These are phyloP conservation scores for Pelodytes ibericus DNA, from an alignment of 2,797 vertebrate genomes.

Conservation along the genomic window DNA sequence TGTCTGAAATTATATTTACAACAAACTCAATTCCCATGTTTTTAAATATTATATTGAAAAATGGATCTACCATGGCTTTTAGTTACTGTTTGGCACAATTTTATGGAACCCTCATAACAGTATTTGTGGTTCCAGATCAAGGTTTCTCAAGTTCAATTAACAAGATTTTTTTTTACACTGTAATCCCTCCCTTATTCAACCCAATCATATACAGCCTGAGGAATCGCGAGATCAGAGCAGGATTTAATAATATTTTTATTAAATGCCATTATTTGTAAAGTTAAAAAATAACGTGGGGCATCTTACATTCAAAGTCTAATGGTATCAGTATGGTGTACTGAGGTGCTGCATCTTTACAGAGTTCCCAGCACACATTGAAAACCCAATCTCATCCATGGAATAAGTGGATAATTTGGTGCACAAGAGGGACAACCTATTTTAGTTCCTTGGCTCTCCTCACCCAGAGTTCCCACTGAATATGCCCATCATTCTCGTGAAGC, in stretches of 20 bases:
- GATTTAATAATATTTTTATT: background rate
- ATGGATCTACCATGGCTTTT: background rate
- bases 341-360: too few relatives aligned
- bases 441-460: too few relatives aligned
- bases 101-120: conserved; percentile 14
- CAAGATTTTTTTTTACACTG: conserved; percentile 13
- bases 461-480: too few relatives aligned
- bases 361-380: too few relatives aligned
- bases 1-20: conserved; percentile 27
- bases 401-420: too few relatives aligned
- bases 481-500: too few relatives aligned
- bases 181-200: conserved; percentile 17
- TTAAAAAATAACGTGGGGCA: too few relatives aligned
- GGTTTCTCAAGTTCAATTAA: background rate
- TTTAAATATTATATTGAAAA: background rate
- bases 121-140: background rate
- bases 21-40: conserved; percentile 7
- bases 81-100: background rate
- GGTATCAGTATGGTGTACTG: too few relatives aligned
- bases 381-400: too few relatives aligned
- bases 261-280: too few relatives aligned
- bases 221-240: background rate
- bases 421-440: too few relatives aligned
- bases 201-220: conserved; percentile 28
- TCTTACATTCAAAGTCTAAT: too few relatives aligned